A percentile compares a stretch with the other conserved stretches of the same genome.
These are phyloP conservation scores for Saccostrea cuccullata DNA, from an alignment of 1,140 invertebrate species.

Conservation along the genomic window DNA sequence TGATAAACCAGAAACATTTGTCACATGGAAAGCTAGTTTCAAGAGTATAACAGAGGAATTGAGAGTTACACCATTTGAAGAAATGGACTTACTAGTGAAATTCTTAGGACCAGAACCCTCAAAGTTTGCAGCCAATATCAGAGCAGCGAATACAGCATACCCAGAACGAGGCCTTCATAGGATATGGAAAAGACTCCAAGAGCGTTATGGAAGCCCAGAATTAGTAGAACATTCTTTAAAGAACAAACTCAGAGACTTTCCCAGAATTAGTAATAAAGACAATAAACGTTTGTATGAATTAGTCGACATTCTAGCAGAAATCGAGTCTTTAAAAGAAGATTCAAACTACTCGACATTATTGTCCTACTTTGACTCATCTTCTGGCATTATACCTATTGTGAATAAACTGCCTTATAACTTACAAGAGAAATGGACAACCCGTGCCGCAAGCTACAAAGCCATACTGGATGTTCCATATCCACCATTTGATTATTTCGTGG, in stretches of 20 bases:
- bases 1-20: too few relatives aligned
- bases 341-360: neutral
- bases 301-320: constrained; percentile 6
- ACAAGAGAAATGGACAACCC: too few relatives aligned
- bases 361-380: constrained; percentile 34
- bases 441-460: too few relatives aligned
- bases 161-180: neutral
- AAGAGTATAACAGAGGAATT: constrained; percentile 48
- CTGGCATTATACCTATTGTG: constrained; percentile 30
- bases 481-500: too few relatives aligned
- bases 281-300: neutral
- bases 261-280: constrained; percentile 43
- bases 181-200: constrained; percentile 46
- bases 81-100: constrained; percentile 58
- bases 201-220: constrained; percentile 36
- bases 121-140: neutral
- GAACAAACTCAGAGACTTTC: too few relatives aligned
- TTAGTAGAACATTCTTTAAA: constrained; percentile 48
- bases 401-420: constrained; percentile 40
- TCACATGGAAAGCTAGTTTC: constrained; percentile 38
- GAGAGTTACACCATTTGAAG: constrained; percentile 50
- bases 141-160: constrained; percentile 19
- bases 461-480: too few relatives aligned
- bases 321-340: constrained; percentile 16
- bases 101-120: constrained; percentile 45